Conservation (phyloP, 1,140 invertebrate genomes). For the Apolygus lucorum region DNA sequence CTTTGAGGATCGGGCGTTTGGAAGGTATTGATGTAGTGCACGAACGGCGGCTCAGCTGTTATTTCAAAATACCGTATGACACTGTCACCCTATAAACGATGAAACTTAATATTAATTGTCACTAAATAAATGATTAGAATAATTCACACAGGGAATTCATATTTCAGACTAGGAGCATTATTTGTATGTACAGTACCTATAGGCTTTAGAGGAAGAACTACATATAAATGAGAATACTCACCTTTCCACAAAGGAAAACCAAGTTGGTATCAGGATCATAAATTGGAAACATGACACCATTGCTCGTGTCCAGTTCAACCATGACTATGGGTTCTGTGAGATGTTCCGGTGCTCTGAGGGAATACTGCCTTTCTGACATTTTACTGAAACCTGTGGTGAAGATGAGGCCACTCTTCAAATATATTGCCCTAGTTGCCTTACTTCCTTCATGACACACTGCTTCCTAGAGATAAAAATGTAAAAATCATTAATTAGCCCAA, state of each 20-base stretch:
- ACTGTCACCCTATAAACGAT: conserved; percentile 57
- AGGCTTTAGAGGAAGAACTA: background rate
- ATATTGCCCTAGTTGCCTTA: conserved; percentile 92
- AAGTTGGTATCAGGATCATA: conserved; percentile 97
- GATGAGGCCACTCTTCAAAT: conserved; percentile 75
- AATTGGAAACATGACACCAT: conserved; percentile 95
- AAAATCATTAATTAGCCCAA: too few species aligned
- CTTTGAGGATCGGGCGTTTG: conserved; percentile 92
- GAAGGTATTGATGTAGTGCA: conserved; percentile 97
- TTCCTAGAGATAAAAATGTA: too few species aligned
- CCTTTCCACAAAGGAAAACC: conserved; percentile 93
- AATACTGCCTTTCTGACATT: conserved; percentile 92
- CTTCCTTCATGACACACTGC: conserved; percentile 89
- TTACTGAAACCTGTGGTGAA: conserved; percentile 97
- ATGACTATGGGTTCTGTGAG: conserved; percentile 85
- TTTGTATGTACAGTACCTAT: too few species aligned
- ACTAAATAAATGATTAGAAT: conserved; percentile 25
- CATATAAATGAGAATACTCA: conserved; percentile 21
- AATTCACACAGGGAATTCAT: background rate
- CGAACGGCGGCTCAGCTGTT: conserved; percentile 88
- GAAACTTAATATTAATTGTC: background rate
- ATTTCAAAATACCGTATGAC: conserved; percentile 82
- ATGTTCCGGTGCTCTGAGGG: conserved; percentile 81
- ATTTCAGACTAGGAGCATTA: too few species aligned
- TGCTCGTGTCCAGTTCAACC: conserved; percentile 93